Percentiles rank a stretch among this genome's conserved stretches.
These are phyloP conservation scores for Falco cherrug DNA, from an alignment of 2,797 vertebrate genomes.

Conservation along the genomic window DNA sequence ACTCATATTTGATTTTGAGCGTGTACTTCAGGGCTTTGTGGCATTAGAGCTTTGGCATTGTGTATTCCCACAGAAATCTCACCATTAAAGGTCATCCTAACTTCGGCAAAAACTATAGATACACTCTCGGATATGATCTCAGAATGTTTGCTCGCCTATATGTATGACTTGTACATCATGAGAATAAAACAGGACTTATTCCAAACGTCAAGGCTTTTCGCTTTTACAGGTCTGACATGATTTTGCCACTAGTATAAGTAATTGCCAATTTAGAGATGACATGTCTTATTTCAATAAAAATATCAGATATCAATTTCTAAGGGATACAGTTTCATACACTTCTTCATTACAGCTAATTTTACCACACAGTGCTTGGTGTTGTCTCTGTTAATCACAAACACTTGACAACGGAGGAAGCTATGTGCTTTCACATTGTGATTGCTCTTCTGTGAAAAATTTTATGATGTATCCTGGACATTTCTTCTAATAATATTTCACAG, in stretches of 20 bases:
- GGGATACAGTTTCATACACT: background rate
- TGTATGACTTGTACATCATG: background rate
- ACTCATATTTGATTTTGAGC: background rate
- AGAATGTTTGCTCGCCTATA: background rate
- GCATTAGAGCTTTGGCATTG: background rate
- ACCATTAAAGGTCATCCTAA: background rate
- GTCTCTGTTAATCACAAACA: background rate
- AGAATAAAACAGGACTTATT: background rate
- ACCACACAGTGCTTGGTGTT: background rate
- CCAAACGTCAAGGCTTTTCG: background rate
- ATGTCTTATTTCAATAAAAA: slow-evolving; percentile 16
- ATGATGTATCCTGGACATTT: background rate
- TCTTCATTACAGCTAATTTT: background rate
- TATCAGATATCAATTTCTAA: background rate
- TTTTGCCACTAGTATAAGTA: slow-evolving; percentile 30
- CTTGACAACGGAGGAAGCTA: background rate
- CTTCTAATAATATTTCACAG: background rate
- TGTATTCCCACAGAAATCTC: background rate
- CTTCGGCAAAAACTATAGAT: background rate
- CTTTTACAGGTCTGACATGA: slow-evolving; percentile 8
- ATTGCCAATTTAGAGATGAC: background rate
- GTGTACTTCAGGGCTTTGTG: background rate
- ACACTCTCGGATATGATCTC: background rate
- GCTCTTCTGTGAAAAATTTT: background rate
- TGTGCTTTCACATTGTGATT: background rate